These are phyloP conservation scores for Drosophila rhopaloa DNA, from an alignment of 1,140 invertebrate species.

Conservation along the genomic window DNA sequence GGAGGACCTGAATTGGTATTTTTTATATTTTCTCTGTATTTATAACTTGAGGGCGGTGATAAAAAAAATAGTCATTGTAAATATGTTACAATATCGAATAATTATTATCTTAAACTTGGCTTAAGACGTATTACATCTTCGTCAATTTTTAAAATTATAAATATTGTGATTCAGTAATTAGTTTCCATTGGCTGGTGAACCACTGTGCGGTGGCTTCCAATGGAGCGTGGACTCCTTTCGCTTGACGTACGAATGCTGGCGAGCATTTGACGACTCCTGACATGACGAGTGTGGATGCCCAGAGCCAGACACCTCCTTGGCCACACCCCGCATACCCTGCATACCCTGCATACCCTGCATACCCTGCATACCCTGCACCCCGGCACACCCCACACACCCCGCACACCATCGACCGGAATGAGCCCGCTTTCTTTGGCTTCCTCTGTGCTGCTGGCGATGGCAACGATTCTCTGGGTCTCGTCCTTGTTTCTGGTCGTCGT, in stretches of 20 bases:
- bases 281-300: conserved; percentile 77
- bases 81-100: too few species aligned
- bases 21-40: too few species aligned
- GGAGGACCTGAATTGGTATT: too few species aligned
- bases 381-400: not conserved
- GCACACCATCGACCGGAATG: not conserved
- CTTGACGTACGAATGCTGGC: conserved; percentile 61
- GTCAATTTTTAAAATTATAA: too few species aligned
- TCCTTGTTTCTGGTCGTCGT: conserved; percentile 47
- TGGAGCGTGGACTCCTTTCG: conserved; percentile 61
- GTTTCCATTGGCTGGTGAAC: not conserved
- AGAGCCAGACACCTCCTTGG: conserved; percentile 30
- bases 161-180: not conserved
- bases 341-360: not conserved
- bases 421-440: not conserved
- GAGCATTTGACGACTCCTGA: conserved; percentile 75
- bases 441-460: conserved; percentile 16
- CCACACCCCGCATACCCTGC: not conserved
- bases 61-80: too few species aligned
- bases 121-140: too few species aligned
- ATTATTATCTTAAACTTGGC: too few species aligned
- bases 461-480: conserved; percentile 29
- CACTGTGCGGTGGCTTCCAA: conserved; percentile 51
- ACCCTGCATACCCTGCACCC: not conserved
- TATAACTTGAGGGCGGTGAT: too few species aligned